These are phyloP conservation scores for Liposcelis brunnea DNA, from an alignment of 2,888 invertebrate species.

Conservation along the genomic window DNA sequence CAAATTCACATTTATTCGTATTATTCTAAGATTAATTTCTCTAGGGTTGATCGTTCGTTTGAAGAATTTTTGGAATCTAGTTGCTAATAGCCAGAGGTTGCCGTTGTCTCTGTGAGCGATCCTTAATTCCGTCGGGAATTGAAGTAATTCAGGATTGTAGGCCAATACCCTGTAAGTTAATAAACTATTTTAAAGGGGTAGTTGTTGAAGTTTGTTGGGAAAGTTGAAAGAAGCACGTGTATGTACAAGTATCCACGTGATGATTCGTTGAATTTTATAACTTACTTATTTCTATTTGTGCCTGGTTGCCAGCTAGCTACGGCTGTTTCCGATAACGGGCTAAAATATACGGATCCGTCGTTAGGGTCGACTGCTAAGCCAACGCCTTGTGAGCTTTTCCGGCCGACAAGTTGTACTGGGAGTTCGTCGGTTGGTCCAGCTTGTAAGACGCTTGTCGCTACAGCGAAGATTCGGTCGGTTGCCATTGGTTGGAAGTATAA, in stretches of 20 bases:
- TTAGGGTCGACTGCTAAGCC: slow-evolving; percentile 51
- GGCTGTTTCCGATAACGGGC: slow-evolving; percentile 64
- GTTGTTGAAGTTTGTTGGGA: slow-evolving; percentile 1
- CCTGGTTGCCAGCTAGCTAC: slow-evolving; percentile 63
- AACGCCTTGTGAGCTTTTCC: slow-evolving; percentile 69
- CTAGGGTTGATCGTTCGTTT: slow-evolving; percentile 43
- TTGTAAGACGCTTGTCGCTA: slow-evolving; percentile 52
- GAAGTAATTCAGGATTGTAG: slow-evolving; percentile 50
- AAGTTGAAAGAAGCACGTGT: too few species aligned
- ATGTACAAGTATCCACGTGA: too few species aligned
- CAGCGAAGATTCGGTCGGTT: slow-evolving; percentile 57
- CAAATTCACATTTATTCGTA: slow-evolving; percentile 33
- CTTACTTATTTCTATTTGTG: slow-evolving; percentile 50
- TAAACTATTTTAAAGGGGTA: not conserved
- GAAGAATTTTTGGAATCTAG: slow-evolving; percentile 68
- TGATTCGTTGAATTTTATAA: not conserved
- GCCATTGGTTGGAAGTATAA: slow-evolving; percentile 58
- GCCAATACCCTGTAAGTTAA: slow-evolving; percentile 41
- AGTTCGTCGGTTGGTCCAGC: slow-evolving; percentile 52
- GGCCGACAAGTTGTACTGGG: slow-evolving; percentile 60
- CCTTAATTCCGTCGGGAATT: slow-evolving; percentile 61
- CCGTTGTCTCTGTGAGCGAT: slow-evolving; percentile 49
- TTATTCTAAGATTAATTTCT: slow-evolving; percentile 56
- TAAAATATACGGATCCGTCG: slow-evolving; percentile 58
- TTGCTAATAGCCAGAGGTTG: slow-evolving; percentile 53